phyloP scores from a whole-genome alignment of 2,797 vertebrate species.

The Steatocranus sp. region DNA sequence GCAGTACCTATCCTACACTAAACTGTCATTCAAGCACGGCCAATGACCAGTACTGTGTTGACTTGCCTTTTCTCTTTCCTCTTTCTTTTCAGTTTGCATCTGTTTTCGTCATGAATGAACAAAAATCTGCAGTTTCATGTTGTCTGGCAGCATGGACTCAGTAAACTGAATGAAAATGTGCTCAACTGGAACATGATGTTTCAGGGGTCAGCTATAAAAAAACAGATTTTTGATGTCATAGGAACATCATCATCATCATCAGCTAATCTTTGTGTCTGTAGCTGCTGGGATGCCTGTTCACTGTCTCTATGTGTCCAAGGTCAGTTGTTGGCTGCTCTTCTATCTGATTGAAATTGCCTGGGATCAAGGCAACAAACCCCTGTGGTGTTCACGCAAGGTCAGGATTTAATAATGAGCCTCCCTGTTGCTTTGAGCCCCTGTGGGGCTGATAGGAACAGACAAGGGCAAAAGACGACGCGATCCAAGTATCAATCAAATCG shows the following conservation, averaged over 20 bases:
- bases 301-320: constrained; percentile 56
- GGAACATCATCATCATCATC: constrained; percentile 34
- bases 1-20: neutral
- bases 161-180: constrained; percentile 12
- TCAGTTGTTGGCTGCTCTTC: constrained; percentile 66
- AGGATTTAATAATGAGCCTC: constrained; percentile 57
- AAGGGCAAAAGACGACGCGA: constrained; percentile 14
- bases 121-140: neutral
- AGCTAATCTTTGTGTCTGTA: constrained; percentile 63
- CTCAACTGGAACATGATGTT: constrained; percentile 23
- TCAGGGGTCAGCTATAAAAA: constrained; percentile 47
- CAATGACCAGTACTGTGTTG: neutral
- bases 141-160: neutral
- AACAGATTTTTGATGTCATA: constrained; percentile 46
- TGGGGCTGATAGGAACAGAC: constrained; percentile 23
- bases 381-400: constrained; percentile 46
- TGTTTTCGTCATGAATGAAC: neutral
- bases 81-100: neutral
- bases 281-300: constrained; percentile 46
- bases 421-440: constrained; percentile 37
- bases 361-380: constrained; percentile 59
- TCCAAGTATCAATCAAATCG: neutral
- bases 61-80: neutral
- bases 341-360: constrained; percentile 69
- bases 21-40: neutral